Evolutionary conservation across 2,113 vertebrate species (phyloP).

Genomic region (Megaceryle maxima): DNA sequence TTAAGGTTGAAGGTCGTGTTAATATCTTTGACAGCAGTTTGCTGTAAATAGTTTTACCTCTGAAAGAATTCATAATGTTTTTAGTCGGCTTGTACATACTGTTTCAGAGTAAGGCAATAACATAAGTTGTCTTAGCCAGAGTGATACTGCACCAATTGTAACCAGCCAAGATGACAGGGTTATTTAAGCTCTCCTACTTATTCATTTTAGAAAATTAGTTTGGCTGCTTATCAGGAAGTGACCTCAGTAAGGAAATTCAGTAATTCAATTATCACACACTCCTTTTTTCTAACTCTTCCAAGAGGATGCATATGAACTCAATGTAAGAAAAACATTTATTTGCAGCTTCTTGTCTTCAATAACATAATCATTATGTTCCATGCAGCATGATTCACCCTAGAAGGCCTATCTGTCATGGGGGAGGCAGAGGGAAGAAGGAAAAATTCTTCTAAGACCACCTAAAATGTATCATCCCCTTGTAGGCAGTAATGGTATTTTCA

Average conservation of each 20-base stretch:
- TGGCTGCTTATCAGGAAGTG: slow-evolving; percentile 70
- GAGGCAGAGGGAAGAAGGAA: background rate
- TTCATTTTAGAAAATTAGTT: slow-evolving; percentile 48
- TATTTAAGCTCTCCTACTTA: slow-evolving; percentile 18
- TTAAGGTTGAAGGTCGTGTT: background rate
- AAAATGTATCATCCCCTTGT: background rate
- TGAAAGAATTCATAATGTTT: background rate
- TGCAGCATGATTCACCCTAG: background rate
- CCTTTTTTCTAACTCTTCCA: background rate
- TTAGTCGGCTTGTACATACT: background rate
- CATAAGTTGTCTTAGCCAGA: slow-evolving; percentile 4
- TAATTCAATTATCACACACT: slow-evolving; percentile 40
- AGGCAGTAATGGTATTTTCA: background rate
- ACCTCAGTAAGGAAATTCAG: slow-evolving; percentile 55
- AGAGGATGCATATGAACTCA: background rate
- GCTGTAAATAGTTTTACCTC: background rate
- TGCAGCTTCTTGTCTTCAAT: background rate
- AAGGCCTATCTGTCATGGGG: background rate
- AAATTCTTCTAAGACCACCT: background rate
- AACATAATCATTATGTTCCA: background rate
- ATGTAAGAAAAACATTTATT: background rate
- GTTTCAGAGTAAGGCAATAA: slow-evolving; percentile 36
- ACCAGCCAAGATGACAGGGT: slow-evolving; percentile 38
- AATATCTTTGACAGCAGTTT: background rate
- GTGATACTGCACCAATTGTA: slow-evolving; percentile 11